Base-by-base conservation (phyloP, 2,113 vertebrate genomes). In the Urocynchramus pylzowi region DNA sequence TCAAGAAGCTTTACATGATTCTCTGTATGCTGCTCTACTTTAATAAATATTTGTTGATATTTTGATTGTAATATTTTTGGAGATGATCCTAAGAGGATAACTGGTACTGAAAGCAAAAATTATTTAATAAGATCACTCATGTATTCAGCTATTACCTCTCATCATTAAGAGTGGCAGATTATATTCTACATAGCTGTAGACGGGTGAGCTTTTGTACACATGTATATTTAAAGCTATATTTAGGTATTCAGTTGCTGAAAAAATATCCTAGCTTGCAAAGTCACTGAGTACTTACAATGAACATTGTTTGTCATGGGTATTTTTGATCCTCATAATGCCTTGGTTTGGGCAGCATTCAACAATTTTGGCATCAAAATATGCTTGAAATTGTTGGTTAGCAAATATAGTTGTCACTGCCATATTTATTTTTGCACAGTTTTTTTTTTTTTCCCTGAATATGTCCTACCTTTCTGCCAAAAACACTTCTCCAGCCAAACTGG, bases 41-140 rank as follows among this genome's bases (percentile, higher is more conserved):
- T 90, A 84, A 93, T 78, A 93, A 84, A 82, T 89, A 79, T 82
- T 85, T 88, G 68, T 90, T 89, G 76, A 47, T 92, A 54, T 64
- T 86, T 84, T 71, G 63, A 78, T 89, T 88, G 83, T 63, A 84
- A 39, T 78, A 54, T 54, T 45, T 90, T 90, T 95, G 92, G 89
- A 93, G 33, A 7, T 81, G 39, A 80, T 95, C 54, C 83, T 86
- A 78, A 74, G 54, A 79, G 20, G 56, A 35, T 87, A 78, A 84
- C 44, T 78, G 59, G 73, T 64, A n/a, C 16, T 87, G 80, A 87
- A 93, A 93, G n/a, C 41, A 90, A 82, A 89, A 76, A 65, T 21
- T 41, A 50, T 85, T 83, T 85, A 61, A 56, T 41, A 79, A 82
- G 20, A 76, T 76, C 57, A 79, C 27, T 83, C 30, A 5, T 57